These are phyloP conservation scores for Tokudaia tokunoshimensis DNA, from an alignment of 2,797 vertebrate genomes.

Conservation along the genomic window DNA sequence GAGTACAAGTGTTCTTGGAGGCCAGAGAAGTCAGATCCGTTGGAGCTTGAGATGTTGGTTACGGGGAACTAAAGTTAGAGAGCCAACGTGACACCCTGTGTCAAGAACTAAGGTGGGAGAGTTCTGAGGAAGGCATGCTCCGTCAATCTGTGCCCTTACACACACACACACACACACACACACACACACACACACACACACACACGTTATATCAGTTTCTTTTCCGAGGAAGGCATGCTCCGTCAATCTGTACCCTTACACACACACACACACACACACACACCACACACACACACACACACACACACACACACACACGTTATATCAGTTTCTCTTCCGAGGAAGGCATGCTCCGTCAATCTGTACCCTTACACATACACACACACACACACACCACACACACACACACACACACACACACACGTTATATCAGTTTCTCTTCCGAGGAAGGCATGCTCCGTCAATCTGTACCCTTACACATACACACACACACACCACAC, in stretches of 20 bases:
- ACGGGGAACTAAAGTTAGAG: constrained; percentile 41
- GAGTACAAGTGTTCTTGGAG: not conserved
- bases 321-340: constrained; percentile 35
- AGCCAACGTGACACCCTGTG: constrained; percentile 6
- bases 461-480: too few species aligned
- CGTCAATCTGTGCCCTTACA: not conserved
- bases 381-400: too few species aligned
- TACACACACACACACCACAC: too few species aligned
- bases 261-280: too few species aligned
- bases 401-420: too few species aligned
- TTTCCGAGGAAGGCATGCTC: not conserved
- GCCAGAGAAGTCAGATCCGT: not conserved
- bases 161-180: too few species aligned
- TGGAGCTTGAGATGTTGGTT: not conserved
- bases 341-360: not conserved
- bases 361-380: not conserved
- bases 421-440: not conserved
- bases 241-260: too few species aligned
- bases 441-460: not conserved
- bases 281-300: too few species aligned
- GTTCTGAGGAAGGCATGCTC: not conserved
- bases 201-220: not conserved
- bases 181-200: too few species aligned
- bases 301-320: too few species aligned
- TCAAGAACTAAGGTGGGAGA: not conserved